These are phyloP conservation scores for Cetoscarus ocellatus DNA, from an alignment of 2,797 vertebrate species.

Conservation along the genomic window DNA sequence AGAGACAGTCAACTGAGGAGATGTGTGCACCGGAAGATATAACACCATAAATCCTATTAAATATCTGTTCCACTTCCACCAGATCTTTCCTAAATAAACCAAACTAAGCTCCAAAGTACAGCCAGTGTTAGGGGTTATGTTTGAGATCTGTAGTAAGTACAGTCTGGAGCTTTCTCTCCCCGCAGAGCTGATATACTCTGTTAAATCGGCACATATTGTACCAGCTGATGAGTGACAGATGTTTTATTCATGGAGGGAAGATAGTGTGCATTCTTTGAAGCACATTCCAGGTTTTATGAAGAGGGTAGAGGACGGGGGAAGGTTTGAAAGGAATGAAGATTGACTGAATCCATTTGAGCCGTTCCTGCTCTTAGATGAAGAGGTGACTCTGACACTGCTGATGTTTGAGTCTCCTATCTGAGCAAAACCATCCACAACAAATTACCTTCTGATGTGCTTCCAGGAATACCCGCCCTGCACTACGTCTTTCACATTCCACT, in stretches of 20 bases:
- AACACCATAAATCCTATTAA: background rate
- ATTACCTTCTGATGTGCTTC: slow-evolving; percentile 39
- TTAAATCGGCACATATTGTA: slow-evolving; percentile 77
- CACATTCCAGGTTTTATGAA: slow-evolving; percentile 85
- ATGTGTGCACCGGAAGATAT: background rate
- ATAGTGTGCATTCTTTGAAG: slow-evolving; percentile 80
- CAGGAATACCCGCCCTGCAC: slow-evolving; percentile 12
- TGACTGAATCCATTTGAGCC: slow-evolving; percentile 66
- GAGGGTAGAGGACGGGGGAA: slow-evolving; percentile 60
- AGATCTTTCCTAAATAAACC: slow-evolving; percentile 40
- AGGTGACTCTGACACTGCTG: slow-evolving; percentile 71
- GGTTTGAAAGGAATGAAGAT: slow-evolving; percentile 69
- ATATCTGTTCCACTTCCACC: background rate
- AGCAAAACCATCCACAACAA: slow-evolving; percentile 49
- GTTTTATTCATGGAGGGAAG: slow-evolving; percentile 81
- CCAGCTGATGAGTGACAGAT: slow-evolving; percentile 81
- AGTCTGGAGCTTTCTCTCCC: slow-evolving; percentile 34
- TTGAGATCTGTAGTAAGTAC: slow-evolving; percentile 31
- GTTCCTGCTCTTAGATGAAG: slow-evolving; percentile 64
- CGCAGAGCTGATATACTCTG: slow-evolving; percentile 62
- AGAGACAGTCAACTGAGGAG: background rate
- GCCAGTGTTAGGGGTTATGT: slow-evolving; percentile 35
- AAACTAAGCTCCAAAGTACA: slow-evolving; percentile 30
- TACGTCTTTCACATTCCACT: slow-evolving; percentile 12
- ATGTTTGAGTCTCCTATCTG: slow-evolving; percentile 54